phyloP scores from a whole-genome alignment of 1,140 invertebrate genomes.

The Ericerus pela region DNA sequence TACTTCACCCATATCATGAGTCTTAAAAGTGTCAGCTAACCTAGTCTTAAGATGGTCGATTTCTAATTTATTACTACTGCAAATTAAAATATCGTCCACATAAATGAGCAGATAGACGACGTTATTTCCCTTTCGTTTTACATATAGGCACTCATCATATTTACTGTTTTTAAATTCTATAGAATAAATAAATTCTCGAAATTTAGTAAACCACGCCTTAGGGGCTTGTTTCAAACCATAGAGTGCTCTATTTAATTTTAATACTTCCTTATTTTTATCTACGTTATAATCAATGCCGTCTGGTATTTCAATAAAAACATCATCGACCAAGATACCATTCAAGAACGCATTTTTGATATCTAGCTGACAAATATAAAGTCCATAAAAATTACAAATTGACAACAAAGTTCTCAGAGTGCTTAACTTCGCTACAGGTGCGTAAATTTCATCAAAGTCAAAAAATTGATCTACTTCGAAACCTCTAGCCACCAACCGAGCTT shows the following conservation, averaged over 20 bases:
- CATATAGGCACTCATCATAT: too few species aligned
- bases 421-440: slow-evolving; percentile 16
- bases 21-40: too few species aligned
- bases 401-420: slow-evolving; percentile 25
- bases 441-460: slow-evolving; percentile 19
- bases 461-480: slow-evolving; percentile 17
- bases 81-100: too few species aligned
- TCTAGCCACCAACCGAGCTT: not conserved
- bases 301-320: slow-evolving; percentile 31
- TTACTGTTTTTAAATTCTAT: too few species aligned
- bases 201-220: too few species aligned
- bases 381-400: slow-evolving; percentile 19
- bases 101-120: too few species aligned
- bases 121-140: too few species aligned
- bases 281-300: slow-evolving; percentile 16
- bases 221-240: too few species aligned
- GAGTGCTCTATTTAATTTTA: not conserved
- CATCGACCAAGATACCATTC: slow-evolving; percentile 29
- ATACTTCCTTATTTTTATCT: not conserved
- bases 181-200: too few species aligned
- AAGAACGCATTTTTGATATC: slow-evolving; percentile 33
- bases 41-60: too few species aligned
- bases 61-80: too few species aligned
- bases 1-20: too few species aligned
- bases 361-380: slow-evolving; percentile 26